phyloP scores from a whole-genome alignment of 2,888 invertebrate genomes.

The Platerodrilus igneus region DNA sequence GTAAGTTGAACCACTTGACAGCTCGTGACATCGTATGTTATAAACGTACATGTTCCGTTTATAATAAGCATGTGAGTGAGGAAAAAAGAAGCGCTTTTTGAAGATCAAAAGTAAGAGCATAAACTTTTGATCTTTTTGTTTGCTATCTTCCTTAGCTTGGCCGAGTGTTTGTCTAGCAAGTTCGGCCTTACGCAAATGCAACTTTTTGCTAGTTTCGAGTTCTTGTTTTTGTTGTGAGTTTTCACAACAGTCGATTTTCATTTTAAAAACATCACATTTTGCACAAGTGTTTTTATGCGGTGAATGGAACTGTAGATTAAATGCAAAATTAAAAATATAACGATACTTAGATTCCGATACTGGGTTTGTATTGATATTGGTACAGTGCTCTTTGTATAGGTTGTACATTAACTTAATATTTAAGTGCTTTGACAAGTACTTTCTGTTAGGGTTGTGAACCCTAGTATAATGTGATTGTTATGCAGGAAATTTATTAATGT shows the following conservation, averaged over 20 bases:
- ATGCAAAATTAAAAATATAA: constrained; percentile 21
- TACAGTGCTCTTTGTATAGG: constrained; percentile 14
- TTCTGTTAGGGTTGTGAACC: constrained; percentile 18
- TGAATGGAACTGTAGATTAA: constrained; percentile 24
- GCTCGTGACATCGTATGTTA: too few relatives aligned
- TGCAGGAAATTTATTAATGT: constrained; percentile 4
- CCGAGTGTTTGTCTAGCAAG: too few relatives aligned
- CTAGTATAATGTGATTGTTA: constrained; percentile 17
- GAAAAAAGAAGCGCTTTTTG: constrained; percentile 23
- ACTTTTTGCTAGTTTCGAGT: constrained; percentile 4
- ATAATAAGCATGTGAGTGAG: constrained; percentile 33
- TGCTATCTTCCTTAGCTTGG: too few relatives aligned
- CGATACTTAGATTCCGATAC: constrained; percentile 23
- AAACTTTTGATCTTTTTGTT: too few relatives aligned
- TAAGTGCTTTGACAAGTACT: constrained; percentile 16
- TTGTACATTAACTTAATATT: constrained; percentile 19
- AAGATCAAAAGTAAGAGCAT: constrained; percentile 19
- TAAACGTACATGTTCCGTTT: too few relatives aligned
- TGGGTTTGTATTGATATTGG: too few relatives aligned
- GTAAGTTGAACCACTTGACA: too few relatives aligned
- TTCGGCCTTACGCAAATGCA: constrained; percentile 16
- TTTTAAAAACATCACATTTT: constrained; percentile 23
- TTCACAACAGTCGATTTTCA: too few relatives aligned
- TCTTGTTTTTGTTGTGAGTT: too few relatives aligned
- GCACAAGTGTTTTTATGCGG: constrained; percentile 21